Evolutionary conservation across 2,113 vertebrate species (phyloP), one percentile per base, ranked within the genome.

Genomic region (Cephalopholis sonnerati): DNA sequence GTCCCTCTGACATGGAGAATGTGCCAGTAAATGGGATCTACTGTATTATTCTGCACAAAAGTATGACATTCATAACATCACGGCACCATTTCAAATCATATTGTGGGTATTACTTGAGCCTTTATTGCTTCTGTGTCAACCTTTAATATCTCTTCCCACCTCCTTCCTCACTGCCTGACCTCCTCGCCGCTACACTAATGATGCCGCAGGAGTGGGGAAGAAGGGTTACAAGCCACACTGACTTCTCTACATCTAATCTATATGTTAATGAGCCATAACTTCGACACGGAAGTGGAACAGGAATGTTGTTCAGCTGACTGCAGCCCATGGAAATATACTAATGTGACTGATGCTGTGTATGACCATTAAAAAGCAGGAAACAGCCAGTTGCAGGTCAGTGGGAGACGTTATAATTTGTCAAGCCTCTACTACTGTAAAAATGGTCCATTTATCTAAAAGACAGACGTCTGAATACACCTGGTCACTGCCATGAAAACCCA

Each of bases 131-230:
- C 41, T 69, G 25, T 58, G 51, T 81, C 71, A 67, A 77, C 77
- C 59, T 79, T 59, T 85, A 36, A 64, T 48, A 32, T 7, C 27
- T 58, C 78, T 85, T 72, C 36, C 36, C 2, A 0, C 58, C 75
- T 70, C 53, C 18, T 57, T 41, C 17, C 46, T 57, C 59, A 22
- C 41, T 29, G 4, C 7, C 48, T 83, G 68, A 78, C 76, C 53
- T 55, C 17, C 3, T 83, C 12, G 20, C 68, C 79, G 78, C 59
- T 44, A 57, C 51, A 51, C 24, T 83, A 77, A 95, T 93, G 93
- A 96, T 92, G 92, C 93, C 93, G 87, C 81, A 72, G 89, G 94
- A 93, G 90, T 91, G 90, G 71, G 1, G 88, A 90, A 93, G 92
- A 93, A 74, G 57, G 82, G 46, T 61, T 32, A 51, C 87, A 89